Conservation (phyloP, 2,113 vertebrate genomes). For the Bufo bufo region DNA sequence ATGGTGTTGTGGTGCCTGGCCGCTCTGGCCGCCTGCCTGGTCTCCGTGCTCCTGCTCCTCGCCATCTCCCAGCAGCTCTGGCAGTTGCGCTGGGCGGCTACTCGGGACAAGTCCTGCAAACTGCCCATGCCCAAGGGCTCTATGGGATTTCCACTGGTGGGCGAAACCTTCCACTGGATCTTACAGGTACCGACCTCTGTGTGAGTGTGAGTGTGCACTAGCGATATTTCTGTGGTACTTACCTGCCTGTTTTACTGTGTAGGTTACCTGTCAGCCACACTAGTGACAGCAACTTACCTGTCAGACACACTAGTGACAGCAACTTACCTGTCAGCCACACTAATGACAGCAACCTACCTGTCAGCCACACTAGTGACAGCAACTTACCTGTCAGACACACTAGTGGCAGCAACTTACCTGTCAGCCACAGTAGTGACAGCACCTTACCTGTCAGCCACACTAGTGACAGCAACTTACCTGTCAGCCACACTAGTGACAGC, state of each 20-base stretch:
- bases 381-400: not conserved
- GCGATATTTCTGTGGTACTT: conserved; percentile 4
- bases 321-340: not conserved
- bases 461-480: not conserved
- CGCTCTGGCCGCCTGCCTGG: conserved; percentile 90
- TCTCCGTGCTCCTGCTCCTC: conserved; percentile 91
- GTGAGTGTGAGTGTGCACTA: conserved; percentile 6
- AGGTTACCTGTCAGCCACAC: not conserved
- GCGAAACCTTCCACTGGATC: conserved; percentile 98
- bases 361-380: not conserved
- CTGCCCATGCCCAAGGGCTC: conserved; percentile 95
- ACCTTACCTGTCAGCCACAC: not conserved
- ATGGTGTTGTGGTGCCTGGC: conserved; percentile 94
- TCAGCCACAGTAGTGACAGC: not conserved
- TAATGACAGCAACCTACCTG: not conserved
- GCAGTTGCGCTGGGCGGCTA: conserved; percentile 94
- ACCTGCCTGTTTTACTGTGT: not conserved
- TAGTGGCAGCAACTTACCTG: not conserved
- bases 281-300: not conserved
- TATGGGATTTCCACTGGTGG: conserved; percentile 97
- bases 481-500: not conserved
- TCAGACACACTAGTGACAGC: not conserved
- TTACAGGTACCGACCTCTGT: conserved; percentile 80
- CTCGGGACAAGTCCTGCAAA: conserved; percentile 94
- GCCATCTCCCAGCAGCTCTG: conserved; percentile 95